Conservation (phyloP, 2,113 vertebrate genomes). For the Vombatus ursinus region DNA sequence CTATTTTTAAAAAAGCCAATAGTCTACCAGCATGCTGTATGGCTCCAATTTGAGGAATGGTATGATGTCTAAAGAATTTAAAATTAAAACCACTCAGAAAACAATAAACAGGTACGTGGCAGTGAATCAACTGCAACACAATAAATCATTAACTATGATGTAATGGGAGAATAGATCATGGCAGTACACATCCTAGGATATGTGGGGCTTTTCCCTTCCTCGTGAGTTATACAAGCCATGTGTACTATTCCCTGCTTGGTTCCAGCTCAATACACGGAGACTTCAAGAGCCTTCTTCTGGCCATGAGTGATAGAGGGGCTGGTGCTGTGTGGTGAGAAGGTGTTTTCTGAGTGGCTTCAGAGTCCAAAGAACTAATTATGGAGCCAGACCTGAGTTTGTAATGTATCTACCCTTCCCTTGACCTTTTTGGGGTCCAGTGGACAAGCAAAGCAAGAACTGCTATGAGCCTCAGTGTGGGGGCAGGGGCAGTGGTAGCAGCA, state of each 20-base stretch:
- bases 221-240: too few relatives aligned
- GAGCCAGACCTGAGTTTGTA: neutral
- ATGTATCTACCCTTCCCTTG: too few relatives aligned
- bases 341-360: neutral
- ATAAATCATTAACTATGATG: neutral
- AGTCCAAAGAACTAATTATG: neutral
- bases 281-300: neutral
- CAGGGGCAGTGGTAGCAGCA: too few relatives aligned
- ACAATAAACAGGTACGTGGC: neutral
- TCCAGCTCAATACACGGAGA: neutral
- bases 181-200: neutral
- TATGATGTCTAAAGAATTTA: neutral
- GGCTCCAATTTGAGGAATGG: too few relatives aligned
- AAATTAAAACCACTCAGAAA: neutral
- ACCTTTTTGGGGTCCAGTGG: too few relatives aligned
- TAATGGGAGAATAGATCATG: neutral
- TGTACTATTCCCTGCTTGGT: too few relatives aligned
- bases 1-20: too few relatives aligned
- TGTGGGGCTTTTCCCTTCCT: neutral
- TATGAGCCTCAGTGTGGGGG: too few relatives aligned
- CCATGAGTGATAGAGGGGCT: neutral
- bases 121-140: neutral
- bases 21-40: too few relatives aligned
- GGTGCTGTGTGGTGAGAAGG: neutral
- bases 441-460: too few relatives aligned